Base-by-base conservation (phyloP, 2,797 vertebrate genomes). In the Monodelphis domestica region DNA sequence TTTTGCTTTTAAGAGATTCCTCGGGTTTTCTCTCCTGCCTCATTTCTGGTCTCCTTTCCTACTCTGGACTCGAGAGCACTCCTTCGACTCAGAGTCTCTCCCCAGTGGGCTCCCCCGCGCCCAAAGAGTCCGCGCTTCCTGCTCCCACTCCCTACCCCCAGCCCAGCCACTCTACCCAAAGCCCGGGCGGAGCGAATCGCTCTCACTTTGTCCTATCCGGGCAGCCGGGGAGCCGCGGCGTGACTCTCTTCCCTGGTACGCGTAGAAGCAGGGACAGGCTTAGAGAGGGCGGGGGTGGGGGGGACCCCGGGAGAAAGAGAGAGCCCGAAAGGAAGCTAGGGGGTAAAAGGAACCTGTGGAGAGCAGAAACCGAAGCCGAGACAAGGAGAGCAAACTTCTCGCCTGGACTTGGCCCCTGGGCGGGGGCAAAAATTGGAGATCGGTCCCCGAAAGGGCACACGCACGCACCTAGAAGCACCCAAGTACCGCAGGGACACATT, bases 191-290 rank as follows among this genome's bases (percentile, higher is more conserved):
- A 12, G 26, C 57, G 24, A 59, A 11, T 78, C 38, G 11, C 78
- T 12, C 0, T 84, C 50, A 87, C 93, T 96, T 95, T 53, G 96
- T 52, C 0, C 89, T 57, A 96, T 92, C 91, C 90, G 55, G 95
- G 94, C 38, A 95, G 59, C 52, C 3, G 0, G 0, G 38, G 7
- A 50, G n/a, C 38, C 0, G 54, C 54, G 0, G 87, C 53, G 9
- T 78, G 70, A 78, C 70, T 78, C n/a, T 70, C 70, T 78, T 78
- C 38, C 21, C 38, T 45, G 70, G 38, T 21, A 26, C 70, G 70
- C 70, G 2, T 78, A 78, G 21, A 78, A 78, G 21, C 70, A 2
- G n/a, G 38, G 70, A 26, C 38, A 26, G 70, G 38, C 7, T 24
- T 9, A 78, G 38, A n/a, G n/a, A n/a, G n/a, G n/a, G n/a, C n/a